These are phyloP conservation scores for Halcyon smyrnensis DNA, from an alignment of 2,797 vertebrate genomes.

Conservation along the genomic window DNA sequence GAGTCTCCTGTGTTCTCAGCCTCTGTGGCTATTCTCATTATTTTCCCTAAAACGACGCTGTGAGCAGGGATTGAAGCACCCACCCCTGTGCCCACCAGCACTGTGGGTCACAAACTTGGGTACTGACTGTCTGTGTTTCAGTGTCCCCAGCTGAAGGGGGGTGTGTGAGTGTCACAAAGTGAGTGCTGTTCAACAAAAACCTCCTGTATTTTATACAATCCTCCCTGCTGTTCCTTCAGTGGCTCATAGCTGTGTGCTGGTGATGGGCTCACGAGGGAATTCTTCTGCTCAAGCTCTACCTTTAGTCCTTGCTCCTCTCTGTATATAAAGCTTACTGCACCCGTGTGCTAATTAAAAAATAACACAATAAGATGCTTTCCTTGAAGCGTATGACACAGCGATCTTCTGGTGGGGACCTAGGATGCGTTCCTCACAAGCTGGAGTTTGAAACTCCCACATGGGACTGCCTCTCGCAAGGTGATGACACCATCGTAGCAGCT, in stretches of 20 bases:
- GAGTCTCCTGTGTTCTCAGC: not conserved
- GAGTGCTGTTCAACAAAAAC: not conserved
- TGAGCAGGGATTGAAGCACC: not conserved
- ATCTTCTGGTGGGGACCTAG: not conserved
- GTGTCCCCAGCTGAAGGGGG: not conserved
- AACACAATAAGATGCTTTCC: not conserved
- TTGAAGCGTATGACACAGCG: not conserved
- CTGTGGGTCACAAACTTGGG: not conserved
- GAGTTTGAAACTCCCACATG: fast-evolving
- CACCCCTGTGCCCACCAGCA: fast-evolving
- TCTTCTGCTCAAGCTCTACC: not conserved
- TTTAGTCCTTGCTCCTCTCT: not conserved
- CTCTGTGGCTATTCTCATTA: not conserved
- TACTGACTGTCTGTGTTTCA: fast-evolving
- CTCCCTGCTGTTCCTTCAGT: fast-evolving
- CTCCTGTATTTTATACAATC: not conserved
- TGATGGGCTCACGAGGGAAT: not conserved
- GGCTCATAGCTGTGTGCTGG: not conserved
- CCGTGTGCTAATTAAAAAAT: not conserved
- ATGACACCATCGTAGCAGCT: not conserved
- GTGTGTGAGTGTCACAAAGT: fast-evolving
- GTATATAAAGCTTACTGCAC: not conserved
- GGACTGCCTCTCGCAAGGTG: not conserved
- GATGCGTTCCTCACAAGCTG: not conserved
- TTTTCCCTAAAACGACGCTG: not conserved